Base-by-base conservation (phyloP, 2,113 vertebrate genomes). In the Panthera leo region DNA sequence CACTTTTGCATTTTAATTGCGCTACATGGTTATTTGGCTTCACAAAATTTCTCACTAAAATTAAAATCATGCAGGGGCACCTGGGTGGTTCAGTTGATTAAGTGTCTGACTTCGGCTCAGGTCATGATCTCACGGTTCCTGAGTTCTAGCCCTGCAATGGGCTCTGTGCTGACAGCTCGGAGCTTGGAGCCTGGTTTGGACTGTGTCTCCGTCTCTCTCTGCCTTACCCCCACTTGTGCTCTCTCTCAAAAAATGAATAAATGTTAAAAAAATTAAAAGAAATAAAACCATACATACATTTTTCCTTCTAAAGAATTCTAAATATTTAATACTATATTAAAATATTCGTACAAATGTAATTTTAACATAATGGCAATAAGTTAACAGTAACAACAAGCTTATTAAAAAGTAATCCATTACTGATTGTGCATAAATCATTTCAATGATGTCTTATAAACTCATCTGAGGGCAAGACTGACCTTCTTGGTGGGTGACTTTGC, bases 251-350 rank as follows among this genome's bases (percentile, higher is more conserved):
- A 23, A 61, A 61, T 61, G 58, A 61, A 58, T 21, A 61, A 61
- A 18, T 55, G 21, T 61, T 21, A 61, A 61, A 61, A 61, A 23
- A 21, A 21, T 9, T 23, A 16, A 16, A 55, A 55, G 42, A 70
- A 78, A 58, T 65, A 78, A 51, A 39, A 68, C 65, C 79, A n/a
- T 23, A 48, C 14, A 68, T n/a, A 34, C 10, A 2, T 55, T 45
- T 87, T 91, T 61, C 58, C 51, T 78, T 88, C 51, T 83, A 58
- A 73, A 93, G 68, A 65, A 76, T 31, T 90, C 31, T 94, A 91
- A 94, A 80, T 94, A 79, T 39, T 91, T 94, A 92, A 92, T 14
- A 83, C 39, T 61, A 36, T 45, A 71, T 88, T 89, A 58, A 71
- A 84, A 79, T 80, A 79, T 71, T 79, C 13, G 67, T 67, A n/a